Evolutionary conservation across 2,113 vertebrate genomes (phyloP), one percentile per base, ranked within the genome.

Genomic region (Xiphias gladius): DNA sequence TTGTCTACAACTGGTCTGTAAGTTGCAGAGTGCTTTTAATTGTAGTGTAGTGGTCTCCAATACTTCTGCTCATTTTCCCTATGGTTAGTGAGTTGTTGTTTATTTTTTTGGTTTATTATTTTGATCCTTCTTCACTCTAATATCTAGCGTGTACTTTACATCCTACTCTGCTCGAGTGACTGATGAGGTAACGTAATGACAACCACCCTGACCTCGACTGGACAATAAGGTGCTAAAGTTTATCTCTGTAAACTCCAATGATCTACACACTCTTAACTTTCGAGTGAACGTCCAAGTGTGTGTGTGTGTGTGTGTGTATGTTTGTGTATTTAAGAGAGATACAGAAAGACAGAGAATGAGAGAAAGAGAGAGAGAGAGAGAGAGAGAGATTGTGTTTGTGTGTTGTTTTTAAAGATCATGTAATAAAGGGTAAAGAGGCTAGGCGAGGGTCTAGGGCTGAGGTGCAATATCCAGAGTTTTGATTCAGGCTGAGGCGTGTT

Each of bases 171-270:
- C 88, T 82, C 8, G 71, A 90, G 75, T 61, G 80, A 83, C 86
- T 57, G 82, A 89, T 92, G 91, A 93, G 90, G 89, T 93, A 89
- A 87, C 57, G 30, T 75, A 82, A 85, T 80, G 83, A 91, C 88
- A 85, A 88, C 88, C 82, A 85, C 86, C 79, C 82, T 81, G 83
- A 89, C 82, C 83, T 85, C 72, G 78, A 88, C 39, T 55, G 86
- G 86, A 82, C 84, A 84, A 92, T 94, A 94, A 94, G 93, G 93
- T 94, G 94, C 94, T 91, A 91, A 93, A 70, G 68, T 82, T 90
- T 75, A 88, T 87, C 84, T 86, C 46, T 81, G 90, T 91, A 91
- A 93, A 94, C 93, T 84, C 85, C 80, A 71, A 54, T 73, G 68
- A 72, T 74, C 54, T 61, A 81, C 78, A 84, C 84, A 82, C 86